Conservation (phyloP, 2,113 vertebrate genomes). For the Hylia prasina region DNA sequence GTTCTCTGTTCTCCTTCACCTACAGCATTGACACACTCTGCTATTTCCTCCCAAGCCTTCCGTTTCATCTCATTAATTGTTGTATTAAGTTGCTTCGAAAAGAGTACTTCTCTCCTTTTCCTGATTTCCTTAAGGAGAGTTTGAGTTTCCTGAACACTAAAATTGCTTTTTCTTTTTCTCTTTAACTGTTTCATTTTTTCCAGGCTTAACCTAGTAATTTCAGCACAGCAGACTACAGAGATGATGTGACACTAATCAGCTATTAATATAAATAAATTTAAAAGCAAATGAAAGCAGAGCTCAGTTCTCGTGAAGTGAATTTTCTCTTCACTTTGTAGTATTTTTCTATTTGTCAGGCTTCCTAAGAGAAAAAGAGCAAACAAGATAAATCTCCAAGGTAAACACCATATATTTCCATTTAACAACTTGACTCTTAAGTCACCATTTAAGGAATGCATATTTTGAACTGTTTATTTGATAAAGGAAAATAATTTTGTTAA, state of each 20-base stretch:
- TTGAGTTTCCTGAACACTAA: conserved; percentile 93
- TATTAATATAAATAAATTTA: not conserved
- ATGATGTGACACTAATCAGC: not conserved
- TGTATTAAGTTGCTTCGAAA: conserved; percentile 94
- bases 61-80: conserved; percentile 94
- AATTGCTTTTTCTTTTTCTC: conserved; percentile 95
- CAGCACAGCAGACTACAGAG: conserved; percentile 1
- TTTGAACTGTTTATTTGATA: not conserved
- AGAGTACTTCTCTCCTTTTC: conserved; percentile 88
- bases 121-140: conserved; percentile 91
- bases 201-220: conserved; percentile 51
- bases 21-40: conserved; percentile 88
- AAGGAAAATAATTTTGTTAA: not conserved
- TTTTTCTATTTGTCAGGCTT: conserved; percentile 44
- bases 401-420: not conserved
- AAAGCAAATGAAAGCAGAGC: conserved; percentile 4
- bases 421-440: not conserved
- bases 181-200: conserved; percentile 90
- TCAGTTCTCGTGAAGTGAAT: conserved; percentile 28
- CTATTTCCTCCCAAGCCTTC: conserved; percentile 94
- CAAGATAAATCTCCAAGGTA: conserved; percentile 28
- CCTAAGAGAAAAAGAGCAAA: conserved; percentile 56
- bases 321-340: conserved; percentile 35
- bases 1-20: conserved; percentile 91
- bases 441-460: not conserved